Base-by-base conservation (phyloP, 2,888 invertebrate species). In the Hecatera dysodea region DNA sequence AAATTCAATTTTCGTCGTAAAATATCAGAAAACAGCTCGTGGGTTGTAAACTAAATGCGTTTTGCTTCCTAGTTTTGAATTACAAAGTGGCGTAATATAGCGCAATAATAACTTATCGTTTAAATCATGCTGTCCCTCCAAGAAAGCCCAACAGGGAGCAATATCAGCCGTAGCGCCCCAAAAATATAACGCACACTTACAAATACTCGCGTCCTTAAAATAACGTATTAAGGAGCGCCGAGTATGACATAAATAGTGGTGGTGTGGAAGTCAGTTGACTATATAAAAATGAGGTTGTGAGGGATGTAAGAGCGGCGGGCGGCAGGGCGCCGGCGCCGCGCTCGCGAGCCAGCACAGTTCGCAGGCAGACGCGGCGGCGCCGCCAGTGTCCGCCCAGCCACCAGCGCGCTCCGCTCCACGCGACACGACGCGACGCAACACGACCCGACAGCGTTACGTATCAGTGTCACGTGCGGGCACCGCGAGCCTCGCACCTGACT, bases 241-340 rank as follows among this genome's bases (percentile, higher is more conserved):
- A 93, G 92, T 94, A 93, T 95, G 95, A 94, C 93, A 95, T 95
- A 94, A 95, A 94, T 95, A 95, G 94, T 94, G 93, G 92, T 92
- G 92, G 93, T 90, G 93, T 93, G 93, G 94, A 95, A 95, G 95
- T 95, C 95, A 95, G 94, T 95, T 92, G 94, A 95, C 94, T 95
- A 94, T 94, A 95, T 95, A 95, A 95, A 95, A 95, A 93, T 95
- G 93, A 92, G 93, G 91, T 89, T 93, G 92, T 91, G 90, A 90
- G 91, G 89, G 93, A 92, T 93, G 93, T 92, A 89, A 92, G 86
- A 87, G 89, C 83, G 90, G 87, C 87, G 81, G 93, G 85, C 56
- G 95, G 90, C 89, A 94, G 93, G 85, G 95, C 95, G 95, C 95
- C 95, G 95, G 95, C 95, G 95, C 95, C 91, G 89, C 86, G 87